Base-by-base conservation (phyloP, 2,797 vertebrate genomes). In the Argentina silus region DNA sequence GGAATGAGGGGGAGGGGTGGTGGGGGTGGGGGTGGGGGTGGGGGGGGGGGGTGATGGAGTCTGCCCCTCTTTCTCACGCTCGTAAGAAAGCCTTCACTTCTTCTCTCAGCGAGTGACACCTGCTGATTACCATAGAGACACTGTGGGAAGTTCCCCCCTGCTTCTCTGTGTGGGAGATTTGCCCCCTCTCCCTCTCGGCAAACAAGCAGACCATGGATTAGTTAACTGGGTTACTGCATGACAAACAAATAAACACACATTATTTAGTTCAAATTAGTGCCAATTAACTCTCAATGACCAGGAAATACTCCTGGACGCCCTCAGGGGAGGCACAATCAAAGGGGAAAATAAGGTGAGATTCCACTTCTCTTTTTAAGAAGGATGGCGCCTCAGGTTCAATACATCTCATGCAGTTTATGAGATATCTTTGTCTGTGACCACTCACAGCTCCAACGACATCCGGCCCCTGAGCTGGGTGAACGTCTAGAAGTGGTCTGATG, bases 101-200 rank as follows among this genome's bases (percentile, higher is more conserved):
- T 94, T 94, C 94, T 95, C 92, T 80, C 92, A 83, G 93, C 93
- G 91, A 92, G 90, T 92, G 93, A 95, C 95, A 96, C 95, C 96
- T 97, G 96, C 95, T 95, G 95, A 96, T 97, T 97, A 96, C 93
- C 95, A 94, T 96, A 95, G 93, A 92, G 91, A 93, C 93, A 92
- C 93, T 93, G 93, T 93, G 93, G 92, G 93, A 94, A 94, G 93
- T 76, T 81, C 86, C 85, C 88, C 87, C 88, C 89, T 85, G 87
- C 87, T 85, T 90, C 87, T 90, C 83, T 91, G 85, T 90, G 89
- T 86, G 89, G 84, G 86, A 90, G 88, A 91, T 90, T 87, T 88
- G 81, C 87, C 84, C 88, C 89, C 69, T 86, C 88, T 88, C 88
- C 83, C 86, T 91, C 85, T 91, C 84, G 76, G 89, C 88, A 94